Base-by-base conservation (phyloP, 2,888 invertebrate genomes). In the Drosophila tanythrix region DNA sequence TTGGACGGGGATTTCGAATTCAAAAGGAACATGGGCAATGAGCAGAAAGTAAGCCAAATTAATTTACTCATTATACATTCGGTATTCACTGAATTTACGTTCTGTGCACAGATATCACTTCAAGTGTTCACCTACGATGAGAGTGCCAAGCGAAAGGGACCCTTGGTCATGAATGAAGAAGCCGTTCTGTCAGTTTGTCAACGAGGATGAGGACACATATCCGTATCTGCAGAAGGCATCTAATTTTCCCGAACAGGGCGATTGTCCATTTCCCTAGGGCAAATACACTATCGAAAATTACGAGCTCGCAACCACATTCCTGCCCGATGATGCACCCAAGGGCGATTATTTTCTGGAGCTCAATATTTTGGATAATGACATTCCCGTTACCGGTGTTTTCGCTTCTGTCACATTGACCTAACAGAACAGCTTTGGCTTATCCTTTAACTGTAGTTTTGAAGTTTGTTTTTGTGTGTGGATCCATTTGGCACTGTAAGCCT, bases 251-350 rank as follows among this genome's bases (percentile, higher is more conserved):
- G 75, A 76, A 2, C 73, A 75, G 33, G 88, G 70, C 31, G 63
- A 61, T 0, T 91, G 92, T 36, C 92, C 91, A 0, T 75, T 90
- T 31, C 79, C 86, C 4, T 91, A 91, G 83, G 84, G 83, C 13
- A 70, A 81, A 1, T 92, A 92, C 51, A 76, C 35, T 0, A 68
- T 90, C 48, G 74, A 89, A 0, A 78, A 89, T 13, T 92, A 86
- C 46, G 76, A 88, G 21, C n/a, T 91, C 33, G 83, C 84, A 21
- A 86, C 82, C 7, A 78, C 85, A 21, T 89, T 85, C 25, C 69
- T 92, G 70, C 88, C 89, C 0, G 71, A 82, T 5, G 67, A 87
- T 51, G 70, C 82, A 0, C 91, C 90, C 27, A 81, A 79, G 11
- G 89, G 91, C 1, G 90, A 92, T 40, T 91, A 92, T 57, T 21